These are phyloP conservation scores for Orchesella cincta DNA, from an alignment of 1,140 invertebrate genomes.

Conservation along the genomic window DNA sequence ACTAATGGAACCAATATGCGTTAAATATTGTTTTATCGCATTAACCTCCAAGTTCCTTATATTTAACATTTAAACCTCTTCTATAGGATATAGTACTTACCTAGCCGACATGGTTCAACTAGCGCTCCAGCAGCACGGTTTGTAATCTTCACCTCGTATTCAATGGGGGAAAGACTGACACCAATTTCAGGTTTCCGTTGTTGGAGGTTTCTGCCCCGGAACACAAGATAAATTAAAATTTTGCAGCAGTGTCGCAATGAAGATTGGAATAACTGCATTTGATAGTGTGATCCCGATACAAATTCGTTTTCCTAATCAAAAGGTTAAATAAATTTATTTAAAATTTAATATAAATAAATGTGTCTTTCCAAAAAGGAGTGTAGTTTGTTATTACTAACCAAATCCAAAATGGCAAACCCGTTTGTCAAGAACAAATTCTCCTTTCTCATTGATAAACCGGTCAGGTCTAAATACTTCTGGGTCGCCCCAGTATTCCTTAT, in stretches of 20 bases:
- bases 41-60: too few species aligned
- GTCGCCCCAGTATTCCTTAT: constrained; percentile 1
- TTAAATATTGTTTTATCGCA: too few species aligned
- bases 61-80: too few species aligned
- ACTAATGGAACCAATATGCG: too few species aligned
- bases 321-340: neutral
- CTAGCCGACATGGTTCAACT: too few species aligned
- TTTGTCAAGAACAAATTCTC: constrained; percentile 19
- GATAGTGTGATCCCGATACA: constrained; percentile 67
- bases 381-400: neutral
- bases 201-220: constrained; percentile 48
- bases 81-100: too few species aligned
- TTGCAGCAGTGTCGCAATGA: constrained; percentile 61
- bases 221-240: constrained; percentile 58
- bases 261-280: constrained; percentile 62
- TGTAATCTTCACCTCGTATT: constrained; percentile 23
- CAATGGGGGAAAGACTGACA: constrained; percentile 22
- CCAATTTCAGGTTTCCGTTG: constrained; percentile 33
- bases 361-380: too few species aligned
- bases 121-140: too few species aligned
- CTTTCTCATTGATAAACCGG: constrained; percentile 19
- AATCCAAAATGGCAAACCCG: constrained; percentile 17
- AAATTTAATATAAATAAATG: too few species aligned
- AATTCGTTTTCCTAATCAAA: constrained; percentile 56
- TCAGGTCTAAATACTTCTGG: constrained; percentile 2